A percentile compares a stretch with the other conserved stretches of the same genome.
These are phyloP conservation scores for Microplitis deprimator DNA, from an alignment of 2,888 invertebrate species.

Conservation along the genomic window DNA sequence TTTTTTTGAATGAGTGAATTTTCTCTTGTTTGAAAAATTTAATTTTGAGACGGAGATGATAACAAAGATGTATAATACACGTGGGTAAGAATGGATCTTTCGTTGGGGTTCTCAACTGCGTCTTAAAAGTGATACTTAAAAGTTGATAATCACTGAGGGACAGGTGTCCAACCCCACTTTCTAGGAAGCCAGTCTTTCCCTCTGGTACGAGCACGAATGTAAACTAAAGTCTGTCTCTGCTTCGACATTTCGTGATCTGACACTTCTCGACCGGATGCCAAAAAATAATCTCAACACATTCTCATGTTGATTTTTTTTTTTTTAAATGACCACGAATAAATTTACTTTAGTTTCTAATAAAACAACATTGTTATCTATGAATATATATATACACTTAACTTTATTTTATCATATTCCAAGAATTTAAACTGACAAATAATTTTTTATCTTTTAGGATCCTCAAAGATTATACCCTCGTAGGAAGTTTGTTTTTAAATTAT, in stretches of 20 bases:
- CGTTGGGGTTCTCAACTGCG: slow-evolving; percentile 44
- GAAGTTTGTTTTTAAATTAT: too few relatives aligned
- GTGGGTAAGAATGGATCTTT: slow-evolving; percentile 7
- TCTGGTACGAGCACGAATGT: slow-evolving; percentile 48
- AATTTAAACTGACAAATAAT: too few relatives aligned
- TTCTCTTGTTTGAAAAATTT: background rate
- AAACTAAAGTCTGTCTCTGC: slow-evolving; percentile 24
- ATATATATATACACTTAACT: background rate
- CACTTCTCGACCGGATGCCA: slow-evolving; percentile 39
- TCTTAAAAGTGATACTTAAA: slow-evolving; percentile 1
- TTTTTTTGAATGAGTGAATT: too few relatives aligned
- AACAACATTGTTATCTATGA: background rate
- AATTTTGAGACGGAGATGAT: background rate
- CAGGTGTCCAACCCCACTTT: slow-evolving; percentile 70
- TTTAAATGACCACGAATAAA: background rate
- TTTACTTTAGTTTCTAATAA: background rate
- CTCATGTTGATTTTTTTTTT: background rate
- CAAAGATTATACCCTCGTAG: too few relatives aligned
- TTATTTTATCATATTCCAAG: too few relatives aligned
- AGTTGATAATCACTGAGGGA: slow-evolving; percentile 66
- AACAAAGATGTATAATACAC: slow-evolving; percentile 9
- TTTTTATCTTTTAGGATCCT: too few relatives aligned
- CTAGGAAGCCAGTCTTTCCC: slow-evolving; percentile 66
- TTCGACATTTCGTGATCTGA: slow-evolving; percentile 30
- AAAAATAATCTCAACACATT: slow-evolving; percentile 11